Percentiles rank a stretch among this genome's conserved stretches.
Conservation (phyloP, 2,888 invertebrate species). For the Sceliomorpha sp. region DNA sequence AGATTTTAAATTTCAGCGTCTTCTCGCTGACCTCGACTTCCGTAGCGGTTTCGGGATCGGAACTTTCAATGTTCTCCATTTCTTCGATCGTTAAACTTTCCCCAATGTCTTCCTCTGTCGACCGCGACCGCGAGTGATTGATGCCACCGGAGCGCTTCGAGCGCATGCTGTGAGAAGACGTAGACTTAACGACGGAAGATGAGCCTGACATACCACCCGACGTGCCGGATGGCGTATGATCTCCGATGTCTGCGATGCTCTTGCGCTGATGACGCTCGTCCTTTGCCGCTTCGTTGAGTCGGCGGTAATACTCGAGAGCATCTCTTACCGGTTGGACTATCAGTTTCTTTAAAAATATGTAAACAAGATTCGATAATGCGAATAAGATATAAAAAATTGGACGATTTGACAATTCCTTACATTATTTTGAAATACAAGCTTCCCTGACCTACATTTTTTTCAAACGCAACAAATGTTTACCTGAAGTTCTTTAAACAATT, state of each 20-base stretch:
- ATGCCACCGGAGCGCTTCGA: slow-evolving; percentile 80
- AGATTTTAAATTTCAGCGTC: slow-evolving; percentile 88
- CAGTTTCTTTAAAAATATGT: slow-evolving; percentile 81
- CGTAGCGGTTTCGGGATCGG: slow-evolving; percentile 86
- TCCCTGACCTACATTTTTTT: no score
- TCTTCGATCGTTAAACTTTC: slow-evolving; percentile 79
- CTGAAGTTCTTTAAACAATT: slow-evolving; percentile 87
- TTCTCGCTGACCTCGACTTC: slow-evolving; percentile 89
- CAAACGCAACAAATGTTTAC: slow-evolving; percentile 75
- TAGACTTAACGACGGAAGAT: slow-evolving; percentile 72
- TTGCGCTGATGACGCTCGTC: slow-evolving; percentile 83
- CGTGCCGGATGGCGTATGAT: slow-evolving; percentile 60
- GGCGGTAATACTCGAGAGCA: slow-evolving; percentile 84
- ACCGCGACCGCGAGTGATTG: slow-evolving; percentile 73
- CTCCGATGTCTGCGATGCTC: slow-evolving; percentile 80
- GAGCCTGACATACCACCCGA: slow-evolving; percentile 55
- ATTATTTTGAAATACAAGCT: no score
- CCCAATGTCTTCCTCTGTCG: slow-evolving; percentile 75
- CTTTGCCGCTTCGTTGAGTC: slow-evolving; percentile 84
- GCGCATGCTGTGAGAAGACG: slow-evolving; percentile 77
- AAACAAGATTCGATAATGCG: no score
- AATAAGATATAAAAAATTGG: no score
- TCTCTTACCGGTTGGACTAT: slow-evolving; percentile 84
- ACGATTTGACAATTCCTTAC: no score
- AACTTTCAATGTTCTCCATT: slow-evolving; percentile 81